Evolutionary conservation across 2,888 invertebrate genomes (phyloP).

Genomic region (Electrophaes corylata): DNA sequence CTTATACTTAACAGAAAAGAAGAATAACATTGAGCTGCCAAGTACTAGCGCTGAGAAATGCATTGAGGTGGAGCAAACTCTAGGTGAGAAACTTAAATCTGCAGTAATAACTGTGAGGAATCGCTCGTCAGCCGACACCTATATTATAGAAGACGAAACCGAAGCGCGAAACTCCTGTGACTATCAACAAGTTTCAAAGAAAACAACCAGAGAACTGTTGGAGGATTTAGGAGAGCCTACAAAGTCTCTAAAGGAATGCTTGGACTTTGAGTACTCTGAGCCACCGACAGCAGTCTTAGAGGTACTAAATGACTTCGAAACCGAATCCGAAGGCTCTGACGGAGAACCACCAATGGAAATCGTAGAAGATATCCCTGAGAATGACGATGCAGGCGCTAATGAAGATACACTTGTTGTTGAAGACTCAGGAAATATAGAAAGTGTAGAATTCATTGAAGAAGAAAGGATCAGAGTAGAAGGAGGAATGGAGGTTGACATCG

Average conservation of each 20-base stretch:
- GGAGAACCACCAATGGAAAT: conserved; percentile 57
- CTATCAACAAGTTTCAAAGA: conserved; percentile 52
- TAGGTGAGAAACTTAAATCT: conserved; percentile 68
- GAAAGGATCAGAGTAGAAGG: conserved; percentile 12
- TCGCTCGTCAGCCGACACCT: conserved; percentile 72
- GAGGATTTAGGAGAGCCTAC: conserved; percentile 53
- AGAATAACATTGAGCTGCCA: conserved; percentile 46
- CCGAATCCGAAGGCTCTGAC: conserved; percentile 59
- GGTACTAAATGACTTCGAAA: conserved; percentile 66
- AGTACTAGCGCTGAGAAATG: conserved; percentile 48
- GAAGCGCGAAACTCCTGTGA: conserved; percentile 31
- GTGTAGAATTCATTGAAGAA: conserved; percentile 9
- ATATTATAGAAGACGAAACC: conserved; percentile 42
- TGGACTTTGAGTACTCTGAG: conserved; percentile 59
- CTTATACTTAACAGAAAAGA: conserved; percentile 53
- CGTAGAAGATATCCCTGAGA: conserved; percentile 45
- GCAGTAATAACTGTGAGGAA: conserved; percentile 55
- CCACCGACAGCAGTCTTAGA: conserved; percentile 65
- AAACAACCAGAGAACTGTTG: conserved; percentile 56
- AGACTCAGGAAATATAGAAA: conserved; percentile 19
- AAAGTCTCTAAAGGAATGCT: conserved; percentile 62
- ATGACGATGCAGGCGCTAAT: conserved; percentile 31
- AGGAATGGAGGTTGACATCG: conserved; percentile 11
- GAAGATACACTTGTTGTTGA: conserved; percentile 27
- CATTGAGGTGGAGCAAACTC: conserved; percentile 49